Evolutionary conservation across 2,113 vertebrate genomes (phyloP).

Genomic region (Rallus limicola): DNA sequence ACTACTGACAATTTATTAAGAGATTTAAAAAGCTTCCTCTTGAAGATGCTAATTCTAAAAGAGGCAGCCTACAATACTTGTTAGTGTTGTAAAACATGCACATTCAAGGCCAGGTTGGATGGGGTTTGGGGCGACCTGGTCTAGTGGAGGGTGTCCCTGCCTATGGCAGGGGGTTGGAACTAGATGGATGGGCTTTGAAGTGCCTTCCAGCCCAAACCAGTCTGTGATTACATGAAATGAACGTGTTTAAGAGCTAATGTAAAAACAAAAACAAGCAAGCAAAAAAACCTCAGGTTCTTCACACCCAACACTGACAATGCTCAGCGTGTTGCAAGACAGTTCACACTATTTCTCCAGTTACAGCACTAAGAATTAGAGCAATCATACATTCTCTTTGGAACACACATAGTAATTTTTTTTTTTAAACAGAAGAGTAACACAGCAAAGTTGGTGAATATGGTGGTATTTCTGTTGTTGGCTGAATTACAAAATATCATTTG

Average conservation of each 20-base stretch:
- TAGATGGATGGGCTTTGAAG: too few species aligned
- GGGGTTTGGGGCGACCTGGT: too few species aligned
- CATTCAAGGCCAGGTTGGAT: too few species aligned
- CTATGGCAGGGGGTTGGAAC: too few species aligned
- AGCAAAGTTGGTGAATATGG: neutral
- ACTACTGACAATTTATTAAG: neutral
- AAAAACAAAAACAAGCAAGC: neutral
- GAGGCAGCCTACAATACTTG: neutral
- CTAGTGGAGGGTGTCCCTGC: too few species aligned
- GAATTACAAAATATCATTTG: neutral
- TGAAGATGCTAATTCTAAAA: neutral
- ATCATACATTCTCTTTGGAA: neutral
- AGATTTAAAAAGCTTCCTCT: neutral
- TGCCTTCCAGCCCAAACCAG: too few species aligned
- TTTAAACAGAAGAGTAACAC: neutral
- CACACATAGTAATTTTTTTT: neutral
- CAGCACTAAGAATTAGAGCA: neutral
- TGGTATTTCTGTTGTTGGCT: neutral
- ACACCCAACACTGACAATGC: rapidly evolving
- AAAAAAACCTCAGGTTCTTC: neutral
- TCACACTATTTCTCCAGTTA: neutral
- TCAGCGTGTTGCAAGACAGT: neutral
- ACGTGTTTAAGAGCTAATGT: neutral
- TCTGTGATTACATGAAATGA: neutral
- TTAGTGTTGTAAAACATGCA: neutral